Evolutionary conservation across 30 jellyfish, hydroid and myxozoan species (phyloP).

Genomic region (Cassiopea xamachana): DNA sequence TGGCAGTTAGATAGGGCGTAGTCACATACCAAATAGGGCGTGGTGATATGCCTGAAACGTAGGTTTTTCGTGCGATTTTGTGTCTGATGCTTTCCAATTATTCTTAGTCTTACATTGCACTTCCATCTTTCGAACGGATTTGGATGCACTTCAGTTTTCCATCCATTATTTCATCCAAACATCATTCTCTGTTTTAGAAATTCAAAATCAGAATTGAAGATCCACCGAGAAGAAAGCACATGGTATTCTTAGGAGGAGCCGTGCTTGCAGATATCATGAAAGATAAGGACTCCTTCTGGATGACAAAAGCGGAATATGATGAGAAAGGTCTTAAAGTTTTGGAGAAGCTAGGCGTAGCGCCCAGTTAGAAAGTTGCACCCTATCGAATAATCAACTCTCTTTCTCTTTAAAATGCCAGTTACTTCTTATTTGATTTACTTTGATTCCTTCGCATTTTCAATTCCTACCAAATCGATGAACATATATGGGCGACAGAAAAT

Average conservation of each 20-base stretch:
- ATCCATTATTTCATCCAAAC: neutral
- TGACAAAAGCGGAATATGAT: conserved; percentile 89
- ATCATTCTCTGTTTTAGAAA: conserved; percentile 61
- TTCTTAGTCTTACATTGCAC: no score
- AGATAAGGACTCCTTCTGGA: conserved; percentile 96
- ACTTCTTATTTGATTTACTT: neutral
- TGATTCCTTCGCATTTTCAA: neutral
- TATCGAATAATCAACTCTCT: neutral
- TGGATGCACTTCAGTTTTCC: neutral
- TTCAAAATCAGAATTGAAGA: conserved; percentile 98
- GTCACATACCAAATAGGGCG: no score
- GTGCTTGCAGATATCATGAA: conserved; percentile 99
- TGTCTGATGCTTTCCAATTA: no score
- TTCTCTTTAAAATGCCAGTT: neutral
- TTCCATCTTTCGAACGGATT: no score
- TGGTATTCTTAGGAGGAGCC: conserved; percentile 99
- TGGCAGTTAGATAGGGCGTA: no score
- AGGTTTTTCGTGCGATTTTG: no score
- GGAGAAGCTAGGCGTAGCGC: conserved; percentile 98
- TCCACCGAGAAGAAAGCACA: conserved; percentile 99
- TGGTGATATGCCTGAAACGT: no score
- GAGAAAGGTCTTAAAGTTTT: conserved; percentile 91
- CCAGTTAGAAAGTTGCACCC: conserved; percentile 46
- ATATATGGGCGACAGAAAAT: neutral
- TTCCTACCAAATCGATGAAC: neutral